Evolutionary conservation across 2,113 vertebrate species (phyloP).

Genomic region (Ceratotherium simum): DNA sequence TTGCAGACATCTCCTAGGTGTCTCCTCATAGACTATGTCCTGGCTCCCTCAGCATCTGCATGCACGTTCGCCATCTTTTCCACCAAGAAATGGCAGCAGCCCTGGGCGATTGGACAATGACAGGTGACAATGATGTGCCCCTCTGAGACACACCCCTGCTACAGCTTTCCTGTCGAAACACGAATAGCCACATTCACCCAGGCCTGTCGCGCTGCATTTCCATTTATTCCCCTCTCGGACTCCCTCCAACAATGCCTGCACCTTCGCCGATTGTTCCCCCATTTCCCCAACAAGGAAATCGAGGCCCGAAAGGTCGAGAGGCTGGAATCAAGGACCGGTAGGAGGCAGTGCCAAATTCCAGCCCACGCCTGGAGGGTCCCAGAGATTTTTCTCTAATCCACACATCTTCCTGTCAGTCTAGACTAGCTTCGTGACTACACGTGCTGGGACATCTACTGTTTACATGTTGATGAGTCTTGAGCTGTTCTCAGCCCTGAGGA

Average conservation of each 20-base stretch:
- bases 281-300: not conserved
- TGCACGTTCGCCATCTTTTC: not conserved
- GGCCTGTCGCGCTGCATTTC: not conserved
- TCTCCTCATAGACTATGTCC: not conserved
- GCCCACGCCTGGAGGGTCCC: not conserved
- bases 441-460: accelerated
- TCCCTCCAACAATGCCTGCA: accelerated
- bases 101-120: not conserved
- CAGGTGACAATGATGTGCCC: accelerated
- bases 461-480: accelerated
- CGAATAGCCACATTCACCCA: accelerated
- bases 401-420: not conserved
- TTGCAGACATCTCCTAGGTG: too few species aligned
- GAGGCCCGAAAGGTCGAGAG: not conserved
- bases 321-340: accelerated
- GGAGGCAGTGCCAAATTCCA: accelerated
- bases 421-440: not conserved
- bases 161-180: accelerated
- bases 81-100: not conserved
- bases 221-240: accelerated
- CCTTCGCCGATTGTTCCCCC: accelerated
- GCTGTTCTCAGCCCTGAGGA: not conserved
- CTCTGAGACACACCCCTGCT: not conserved
- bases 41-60: accelerated
- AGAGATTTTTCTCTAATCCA: not conserved